Base-by-base conservation (phyloP, 2,797 vertebrate genomes). In the Enteromius afrohamiltoni region DNA sequence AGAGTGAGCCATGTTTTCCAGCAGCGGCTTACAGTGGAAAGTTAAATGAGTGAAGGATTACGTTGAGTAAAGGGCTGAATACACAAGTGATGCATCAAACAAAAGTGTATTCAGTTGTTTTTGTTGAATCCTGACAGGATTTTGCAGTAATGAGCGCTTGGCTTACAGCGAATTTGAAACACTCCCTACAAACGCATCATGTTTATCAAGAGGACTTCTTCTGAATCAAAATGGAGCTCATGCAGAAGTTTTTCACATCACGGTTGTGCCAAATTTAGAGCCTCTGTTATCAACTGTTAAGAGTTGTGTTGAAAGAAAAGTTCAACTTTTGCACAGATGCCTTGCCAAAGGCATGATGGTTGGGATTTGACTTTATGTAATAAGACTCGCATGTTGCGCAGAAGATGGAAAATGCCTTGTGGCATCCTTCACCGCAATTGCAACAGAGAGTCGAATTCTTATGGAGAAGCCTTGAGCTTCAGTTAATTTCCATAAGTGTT, bases 401-500 rank as follows among this genome's bases (percentile, higher is more conserved):
- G 77, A 83, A 70, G 71, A 67, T 83, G 90, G 88, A 91, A 93
- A 92, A 91, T 83, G 80, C 79, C 87, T 89, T 86, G 88, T 89
- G 91, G 91, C 74, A 90, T 90, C 90, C 80, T 76, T 76, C 62
- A 85, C 80, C 82, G 84, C 85, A 89, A 47, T 82, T 92, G 88
- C 88, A 90, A 88, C n/a, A 83, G 74, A 91, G 9, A 83, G 79
- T 88, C 58, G 65, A 85, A 34, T 78, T 80, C 10, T 26, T 86
- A 78, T 55, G 77, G 85, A 77, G 83, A 64, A 55, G 11, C 13
- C 14, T 45, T 58, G 65, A 64, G 26, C 47, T 78, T 47, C 42
- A 69, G 23, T 45, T 85, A 6, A 83, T 69, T 68, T 68, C 23
- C 58, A 70, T 0, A 58, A 19, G 62, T 21, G 51, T 45, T 82